phyloP scores from a whole-genome alignment of 2,888 invertebrate genomes.

The Mimumesa dahlbomi region DNA sequence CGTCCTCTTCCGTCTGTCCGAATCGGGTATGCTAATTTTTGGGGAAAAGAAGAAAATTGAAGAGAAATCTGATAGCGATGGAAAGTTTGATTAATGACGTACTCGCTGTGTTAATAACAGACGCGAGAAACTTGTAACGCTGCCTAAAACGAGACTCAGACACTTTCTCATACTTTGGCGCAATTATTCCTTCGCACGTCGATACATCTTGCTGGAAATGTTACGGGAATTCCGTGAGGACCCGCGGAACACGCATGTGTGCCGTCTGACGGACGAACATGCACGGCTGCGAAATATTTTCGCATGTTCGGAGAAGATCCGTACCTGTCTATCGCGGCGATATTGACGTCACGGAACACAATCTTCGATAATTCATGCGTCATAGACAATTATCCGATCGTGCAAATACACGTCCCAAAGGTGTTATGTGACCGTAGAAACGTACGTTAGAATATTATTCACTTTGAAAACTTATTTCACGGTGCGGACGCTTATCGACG shows the following conservation, averaged over 20 bases:
- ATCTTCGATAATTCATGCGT: conserved; percentile 14
- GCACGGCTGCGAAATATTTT: conserved; percentile 32
- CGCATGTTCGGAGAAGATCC: conserved; percentile 4
- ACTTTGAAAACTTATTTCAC: no score
- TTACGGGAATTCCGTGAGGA: conserved; percentile 10
- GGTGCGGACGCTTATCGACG: no score
- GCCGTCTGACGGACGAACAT: not conserved
- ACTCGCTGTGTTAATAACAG: no score
- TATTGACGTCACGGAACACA: conserved; percentile 20
- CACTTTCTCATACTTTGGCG: no score
- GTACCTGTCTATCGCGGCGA: conserved; percentile 13
- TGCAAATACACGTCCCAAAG: not conserved
- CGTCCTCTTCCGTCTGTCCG: not conserved
- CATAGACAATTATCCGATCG: conserved; percentile 4
- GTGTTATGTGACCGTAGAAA: not conserved
- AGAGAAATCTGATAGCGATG: no score
- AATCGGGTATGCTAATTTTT: not conserved
- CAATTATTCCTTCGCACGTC: no score
- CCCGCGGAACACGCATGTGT: not conserved
- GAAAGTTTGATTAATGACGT: no score
- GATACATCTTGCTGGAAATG: not conserved
- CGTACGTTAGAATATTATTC: no score
- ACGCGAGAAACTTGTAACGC: no score
- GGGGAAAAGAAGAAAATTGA: not conserved
- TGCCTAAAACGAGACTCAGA: no score